A percentile compares a stretch with the other conserved stretches of the same genome.
phyloP scores from a whole-genome alignment of 2,888 invertebrate species.

The Oscheius sp. region DNA sequence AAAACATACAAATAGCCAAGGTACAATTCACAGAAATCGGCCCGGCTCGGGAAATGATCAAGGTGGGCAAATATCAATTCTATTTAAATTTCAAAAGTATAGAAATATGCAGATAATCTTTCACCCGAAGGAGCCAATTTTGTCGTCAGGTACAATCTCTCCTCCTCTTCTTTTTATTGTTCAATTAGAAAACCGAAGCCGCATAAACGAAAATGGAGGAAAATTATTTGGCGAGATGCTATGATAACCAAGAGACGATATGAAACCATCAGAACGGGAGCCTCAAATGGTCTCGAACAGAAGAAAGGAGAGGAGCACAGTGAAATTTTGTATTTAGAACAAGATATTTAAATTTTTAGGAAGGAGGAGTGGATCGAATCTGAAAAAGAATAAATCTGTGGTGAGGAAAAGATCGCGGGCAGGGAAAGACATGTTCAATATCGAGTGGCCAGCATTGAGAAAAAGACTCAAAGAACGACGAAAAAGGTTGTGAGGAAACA shows the following conservation, averaged over 20 bases:
- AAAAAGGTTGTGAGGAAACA: not conserved
- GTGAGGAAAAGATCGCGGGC: too few relatives aligned
- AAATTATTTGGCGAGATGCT: too few relatives aligned
- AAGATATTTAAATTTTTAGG: not conserved
- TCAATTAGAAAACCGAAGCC: too few relatives aligned
- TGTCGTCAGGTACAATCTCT: not conserved
- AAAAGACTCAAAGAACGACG: not conserved
- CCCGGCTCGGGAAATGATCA: constrained; percentile 22
- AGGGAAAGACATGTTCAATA: too few relatives aligned
- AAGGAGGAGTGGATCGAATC: not conserved
- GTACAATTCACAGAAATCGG: constrained; percentile 38
- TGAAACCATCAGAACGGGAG: not conserved
- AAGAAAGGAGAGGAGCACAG: not conserved
- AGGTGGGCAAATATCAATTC: constrained; percentile 8
- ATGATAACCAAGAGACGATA: not conserved
- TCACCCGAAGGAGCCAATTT: too few relatives aligned
- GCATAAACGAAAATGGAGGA: too few relatives aligned
- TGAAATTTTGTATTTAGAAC: not conserved
- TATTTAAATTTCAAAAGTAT: not conserved
- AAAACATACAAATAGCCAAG: constrained; percentile 6
- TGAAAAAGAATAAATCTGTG: too few relatives aligned
- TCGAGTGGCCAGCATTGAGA: not conserved
- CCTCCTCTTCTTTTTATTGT: not conserved
- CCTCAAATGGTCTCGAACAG: not conserved
- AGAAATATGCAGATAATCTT: too few relatives aligned